Base-by-base conservation (phyloP, 30 jellyfish, hydroid and myxozoan species). In the Aurelia sp. region DNA sequence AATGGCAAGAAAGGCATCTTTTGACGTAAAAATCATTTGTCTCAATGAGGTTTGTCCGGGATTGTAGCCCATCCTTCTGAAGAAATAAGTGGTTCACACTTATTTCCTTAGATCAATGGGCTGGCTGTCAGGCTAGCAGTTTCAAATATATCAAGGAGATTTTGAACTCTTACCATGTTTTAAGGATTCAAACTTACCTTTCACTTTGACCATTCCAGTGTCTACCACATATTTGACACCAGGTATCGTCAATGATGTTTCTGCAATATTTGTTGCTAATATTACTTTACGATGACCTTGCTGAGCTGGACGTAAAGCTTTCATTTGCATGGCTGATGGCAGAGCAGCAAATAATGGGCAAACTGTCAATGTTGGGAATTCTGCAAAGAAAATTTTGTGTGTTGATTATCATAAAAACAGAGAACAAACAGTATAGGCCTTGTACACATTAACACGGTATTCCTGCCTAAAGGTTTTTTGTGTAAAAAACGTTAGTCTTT, bases 251-350 rank as follows among this genome's bases (percentile, higher is more conserved):
- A 96, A 52, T 41, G 99, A 96, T 27, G 99, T 96, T 83, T 96
- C 99, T 22, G 99, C 99, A 61, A 96, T 96, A 63, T 96, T 96
- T n/a, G 99, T 96, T 13, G 98, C 96, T 10, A 96, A 86, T 41
- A 96, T 90, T 16, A 96, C 84, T 69, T 91, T 96, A n/a, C 99
- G 90, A 64, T 76, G 82, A 5, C 99, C 99, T 33, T 78, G 76
- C 21, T 80, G 85, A 13, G 99, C 82, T 47, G 79, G 68, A 11
- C 60, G 65, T 48, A 96, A 91, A 10, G 92, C 97, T 60, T 76
- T 86, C 83, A 96, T 66, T 59, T 96, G 99, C 71, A 58, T 71
- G 31, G 77, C 67, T 30, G 96, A 63, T n/a, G 99, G 98, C 44
- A 96, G 86, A 18, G 99, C 97, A 67, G 99, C 98, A 88, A 85